Evolutionary conservation across 2,888 invertebrate genomes (phyloP), one percentile per base, ranked within the genome.

Genomic region (Cheilosia pagana): DNA sequence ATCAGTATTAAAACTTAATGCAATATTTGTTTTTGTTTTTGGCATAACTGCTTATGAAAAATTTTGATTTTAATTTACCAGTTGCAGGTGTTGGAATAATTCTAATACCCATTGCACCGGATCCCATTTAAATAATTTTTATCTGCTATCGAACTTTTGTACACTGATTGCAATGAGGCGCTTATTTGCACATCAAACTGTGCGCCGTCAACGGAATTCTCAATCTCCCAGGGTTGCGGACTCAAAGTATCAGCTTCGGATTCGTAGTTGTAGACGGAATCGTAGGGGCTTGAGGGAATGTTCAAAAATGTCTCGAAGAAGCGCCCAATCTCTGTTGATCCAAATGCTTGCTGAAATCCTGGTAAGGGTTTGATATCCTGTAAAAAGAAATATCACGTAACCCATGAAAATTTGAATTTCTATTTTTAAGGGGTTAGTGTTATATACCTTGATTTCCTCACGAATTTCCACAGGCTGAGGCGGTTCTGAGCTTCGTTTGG

Each of bases 311-410:
- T 95, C 89, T 95, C 95, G 6, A 95, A 95, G 88, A 96, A 96
- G 87, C 96, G 94, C n/a, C 96, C 96, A 87, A 96, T 95, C 92
- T 96, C 96, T 25, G 96, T 96, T 31, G 96, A 96, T 28, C 96
- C 96, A 90, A 96, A 96, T 0, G 96, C 96, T 92, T 96, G 96
- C 90, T 96, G 96, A 90, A 96, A 96, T 55, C 96, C 96, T 6
- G 96, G 96, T 78, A 96, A 91, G 6, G 96, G 95, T 71, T 90
- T 91, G 8, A 91, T 89, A 57, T 91, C 89, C 91, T 90, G 75
- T 1, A 43, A 19, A 23, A 14, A 35, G 10, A 43, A 39, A 28
- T 50, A 35, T n/a, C 4, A 6, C 35, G 7, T 10, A 12, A 21
- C 21, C 28, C 19, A 25, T 14, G 4, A 10, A 52, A 5, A 25